Evolutionary conservation across 2,888 invertebrate species (phyloP).

Genomic region (Cephonodes hylas): DNA sequence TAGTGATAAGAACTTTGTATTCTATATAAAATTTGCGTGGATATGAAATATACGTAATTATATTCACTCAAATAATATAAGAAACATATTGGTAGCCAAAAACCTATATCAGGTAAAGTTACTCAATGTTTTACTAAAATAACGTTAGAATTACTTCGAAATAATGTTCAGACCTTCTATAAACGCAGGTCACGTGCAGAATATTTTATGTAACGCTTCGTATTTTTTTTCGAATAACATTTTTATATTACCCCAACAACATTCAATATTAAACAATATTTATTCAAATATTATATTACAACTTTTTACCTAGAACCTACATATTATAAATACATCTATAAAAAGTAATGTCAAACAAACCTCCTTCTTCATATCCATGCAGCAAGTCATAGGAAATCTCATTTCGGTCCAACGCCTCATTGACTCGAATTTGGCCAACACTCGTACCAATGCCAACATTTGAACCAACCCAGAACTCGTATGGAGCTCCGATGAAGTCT

Average conservation of each 20-base stretch:
- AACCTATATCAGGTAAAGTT: neutral
- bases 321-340: no score
- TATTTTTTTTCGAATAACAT: neutral
- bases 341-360: conserved; percentile 57
- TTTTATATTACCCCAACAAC: no score
- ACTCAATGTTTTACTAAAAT: neutral
- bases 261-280: no score
- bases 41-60: no score
- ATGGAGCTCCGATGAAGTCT: conserved; percentile 91
- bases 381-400: conserved; percentile 88
- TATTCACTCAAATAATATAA: no score
- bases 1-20: no score
- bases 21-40: no score
- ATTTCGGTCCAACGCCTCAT: conserved; percentile 84
- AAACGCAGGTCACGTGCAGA: neutral
- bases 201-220: neutral
- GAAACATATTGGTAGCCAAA: no score
- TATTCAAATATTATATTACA: no score
- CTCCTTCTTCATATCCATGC: conserved; percentile 92
- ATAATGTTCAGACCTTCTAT: neutral
- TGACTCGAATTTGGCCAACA: conserved; percentile 91
- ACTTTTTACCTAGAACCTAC: no score
- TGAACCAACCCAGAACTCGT: conserved; percentile 95
- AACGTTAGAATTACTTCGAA: neutral
- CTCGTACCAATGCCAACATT: conserved; percentile 92